phyloP scores from a whole-genome alignment of 2,113 vertebrate genomes.

The Sula dactylatra region DNA sequence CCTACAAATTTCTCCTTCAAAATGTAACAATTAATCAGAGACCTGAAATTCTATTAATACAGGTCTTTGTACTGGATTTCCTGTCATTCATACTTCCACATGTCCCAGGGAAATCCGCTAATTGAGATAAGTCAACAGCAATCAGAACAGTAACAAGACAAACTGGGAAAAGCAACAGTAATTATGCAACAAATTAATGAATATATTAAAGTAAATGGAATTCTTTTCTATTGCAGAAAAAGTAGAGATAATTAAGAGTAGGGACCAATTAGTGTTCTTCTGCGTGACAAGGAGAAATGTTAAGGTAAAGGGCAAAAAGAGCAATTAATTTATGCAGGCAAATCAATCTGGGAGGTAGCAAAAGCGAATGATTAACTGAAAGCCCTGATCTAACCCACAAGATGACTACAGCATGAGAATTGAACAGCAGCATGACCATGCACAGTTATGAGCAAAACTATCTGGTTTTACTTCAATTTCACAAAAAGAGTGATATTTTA shows the following conservation, averaged over 20 bases:
- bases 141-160: not conserved
- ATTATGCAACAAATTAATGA: not conserved
- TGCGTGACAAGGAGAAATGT: not conserved
- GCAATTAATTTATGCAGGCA: constrained; percentile 7
- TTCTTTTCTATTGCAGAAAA: not conserved
- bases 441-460: not conserved
- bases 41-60: not conserved
- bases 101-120: not conserved
- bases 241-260: constrained; percentile 16
- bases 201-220: not conserved
- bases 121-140: not conserved
- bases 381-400: not conserved
- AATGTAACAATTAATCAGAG: constrained; percentile 15
- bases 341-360: constrained; percentile 17
- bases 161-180: not conserved
- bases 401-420: not conserved
- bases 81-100: not conserved
- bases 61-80: not conserved
- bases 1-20: constrained; percentile 3
- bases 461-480: not conserved
- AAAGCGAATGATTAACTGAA: not conserved
- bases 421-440: not conserved
- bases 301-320: constrained; percentile 22
- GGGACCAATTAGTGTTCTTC: not conserved
- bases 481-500: not conserved